Percentiles rank a stretch among this genome's conserved stretches.
These are phyloP conservation scores for Philotrypesis tridentata DNA, from an alignment of 1,140 invertebrate species.

Conservation along the genomic window DNA sequence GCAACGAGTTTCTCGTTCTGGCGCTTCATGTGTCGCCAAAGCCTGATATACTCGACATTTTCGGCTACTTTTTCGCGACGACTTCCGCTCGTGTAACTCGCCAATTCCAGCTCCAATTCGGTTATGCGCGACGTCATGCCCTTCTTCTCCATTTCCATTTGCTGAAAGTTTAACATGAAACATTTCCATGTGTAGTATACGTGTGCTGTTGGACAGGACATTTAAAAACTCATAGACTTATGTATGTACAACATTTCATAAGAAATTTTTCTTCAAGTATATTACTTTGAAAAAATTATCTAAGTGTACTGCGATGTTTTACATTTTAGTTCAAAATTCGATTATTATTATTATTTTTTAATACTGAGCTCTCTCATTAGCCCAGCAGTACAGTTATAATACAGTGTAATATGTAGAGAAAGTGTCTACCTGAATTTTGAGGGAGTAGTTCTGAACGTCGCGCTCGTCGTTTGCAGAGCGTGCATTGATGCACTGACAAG, in stretches of 20 bases:
- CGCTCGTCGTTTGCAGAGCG: slow-evolving; percentile 53
- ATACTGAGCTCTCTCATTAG: too few relatives aligned
- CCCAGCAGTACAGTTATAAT: too few relatives aligned
- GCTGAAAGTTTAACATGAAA: too few relatives aligned
- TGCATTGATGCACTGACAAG: slow-evolving; percentile 57
- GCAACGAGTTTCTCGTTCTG: slow-evolving; percentile 63
- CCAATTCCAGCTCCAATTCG: slow-evolving; percentile 64
- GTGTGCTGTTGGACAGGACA: too few relatives aligned
- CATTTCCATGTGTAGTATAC: too few relatives aligned
- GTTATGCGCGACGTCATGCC: slow-evolving; percentile 60
- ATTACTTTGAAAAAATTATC: too few relatives aligned
- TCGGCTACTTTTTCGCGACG: slow-evolving; percentile 66
- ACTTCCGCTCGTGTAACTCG: slow-evolving; percentile 49
- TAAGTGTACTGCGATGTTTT: too few relatives aligned
- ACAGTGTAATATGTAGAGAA: too few relatives aligned
- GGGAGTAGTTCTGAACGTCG: slow-evolving; percentile 52
- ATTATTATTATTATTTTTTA: too few relatives aligned
- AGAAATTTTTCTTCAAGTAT: neutral
- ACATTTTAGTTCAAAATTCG: too few relatives aligned
- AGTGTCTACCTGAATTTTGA: slow-evolving; percentile 64
- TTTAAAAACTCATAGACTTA: too few relatives aligned
- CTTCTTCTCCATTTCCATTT: slow-evolving; percentile 63
- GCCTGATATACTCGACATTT: slow-evolving; percentile 67
- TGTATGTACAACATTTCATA: too few relatives aligned
- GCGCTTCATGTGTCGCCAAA: slow-evolving; percentile 68